These are phyloP conservation scores for Willowsia nigromaculata DNA, from an alignment of 2,888 invertebrate species.

Conservation along the genomic window DNA sequence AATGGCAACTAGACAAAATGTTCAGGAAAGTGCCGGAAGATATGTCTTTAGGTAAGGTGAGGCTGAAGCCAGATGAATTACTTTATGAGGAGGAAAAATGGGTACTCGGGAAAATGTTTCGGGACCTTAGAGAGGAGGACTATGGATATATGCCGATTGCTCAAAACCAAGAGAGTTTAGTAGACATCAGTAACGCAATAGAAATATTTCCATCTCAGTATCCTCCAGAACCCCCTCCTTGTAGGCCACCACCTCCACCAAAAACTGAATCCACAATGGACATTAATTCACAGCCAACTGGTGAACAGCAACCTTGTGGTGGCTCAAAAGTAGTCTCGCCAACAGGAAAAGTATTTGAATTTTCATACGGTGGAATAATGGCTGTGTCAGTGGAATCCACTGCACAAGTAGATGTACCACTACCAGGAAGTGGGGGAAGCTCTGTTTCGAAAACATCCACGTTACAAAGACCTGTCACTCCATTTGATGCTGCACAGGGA, in stretches of 20 bases:
- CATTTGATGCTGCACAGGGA: neutral
- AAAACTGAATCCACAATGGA: neutral
- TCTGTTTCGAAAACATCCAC: neutral
- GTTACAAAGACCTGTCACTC: neutral
- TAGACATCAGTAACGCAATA: slow-evolving; percentile 23
- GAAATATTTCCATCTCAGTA: slow-evolving; percentile 23
- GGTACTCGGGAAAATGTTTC: slow-evolving; percentile 45
- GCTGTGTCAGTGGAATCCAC: neutral
- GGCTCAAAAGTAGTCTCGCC: neutral
- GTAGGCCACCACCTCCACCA: neutral
- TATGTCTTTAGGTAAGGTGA: slow-evolving; percentile 45
- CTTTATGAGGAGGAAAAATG: slow-evolving; percentile 60
- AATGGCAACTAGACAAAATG: slow-evolving; percentile 57
- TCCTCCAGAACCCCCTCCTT: slow-evolving; percentile 7
- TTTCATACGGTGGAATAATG: slow-evolving; percentile 29
- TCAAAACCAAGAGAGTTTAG: slow-evolving; percentile 18
- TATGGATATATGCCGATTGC: slow-evolving; percentile 48
- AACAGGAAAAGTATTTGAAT: slow-evolving; percentile 57
- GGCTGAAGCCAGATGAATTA: slow-evolving; percentile 34
- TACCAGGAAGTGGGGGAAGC: neutral
- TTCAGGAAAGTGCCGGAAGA: slow-evolving; percentile 51
- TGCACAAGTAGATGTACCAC: neutral
- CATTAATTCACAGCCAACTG: neutral
- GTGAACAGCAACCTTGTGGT: neutral
- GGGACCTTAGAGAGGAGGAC: slow-evolving; percentile 36